Conservation (phyloP, 2,888 invertebrate species). For the Allacma fusca region DNA sequence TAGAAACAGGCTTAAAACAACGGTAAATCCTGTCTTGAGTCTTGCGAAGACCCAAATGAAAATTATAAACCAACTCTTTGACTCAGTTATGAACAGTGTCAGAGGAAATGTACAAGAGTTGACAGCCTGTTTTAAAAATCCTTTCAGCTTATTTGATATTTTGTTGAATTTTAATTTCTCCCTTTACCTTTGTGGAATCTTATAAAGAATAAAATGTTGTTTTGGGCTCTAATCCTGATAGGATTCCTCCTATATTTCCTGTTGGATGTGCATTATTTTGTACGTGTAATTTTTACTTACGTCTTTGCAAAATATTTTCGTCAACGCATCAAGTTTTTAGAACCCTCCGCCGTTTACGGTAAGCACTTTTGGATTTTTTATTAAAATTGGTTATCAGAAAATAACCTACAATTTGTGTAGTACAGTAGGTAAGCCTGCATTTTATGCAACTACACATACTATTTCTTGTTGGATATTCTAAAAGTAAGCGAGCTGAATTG, state of each 20-base stretch:
- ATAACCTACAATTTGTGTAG: neutral
- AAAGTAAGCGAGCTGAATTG: too few species aligned
- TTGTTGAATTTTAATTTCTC: neutral
- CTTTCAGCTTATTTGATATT: too few species aligned
- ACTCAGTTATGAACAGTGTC: too few species aligned
- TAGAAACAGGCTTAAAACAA: too few species aligned
- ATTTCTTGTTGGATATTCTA: too few species aligned
- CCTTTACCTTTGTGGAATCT: neutral
- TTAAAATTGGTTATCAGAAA: neutral
- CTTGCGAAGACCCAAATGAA: too few species aligned
- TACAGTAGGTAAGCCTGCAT: too few species aligned
- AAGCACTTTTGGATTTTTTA: conserved; percentile 50
- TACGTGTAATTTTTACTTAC: conserved; percentile 75
- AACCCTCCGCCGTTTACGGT: conserved; percentile 79
- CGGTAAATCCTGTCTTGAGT: too few species aligned
- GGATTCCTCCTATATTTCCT: conserved; percentile 72
- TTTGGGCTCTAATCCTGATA: conserved; percentile 19
- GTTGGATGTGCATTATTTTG: conserved; percentile 83
- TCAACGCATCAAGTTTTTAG: conserved; percentile 73
- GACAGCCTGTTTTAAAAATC: too few species aligned
- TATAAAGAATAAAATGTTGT: conserved; percentile 20
- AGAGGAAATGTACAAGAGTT: too few species aligned
- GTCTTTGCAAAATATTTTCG: conserved; percentile 74
- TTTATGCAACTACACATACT: too few species aligned
- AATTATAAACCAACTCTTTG: too few species aligned